phyloP scores from a whole-genome alignment of 2,797 vertebrate species.

The Sebastes minor region DNA sequence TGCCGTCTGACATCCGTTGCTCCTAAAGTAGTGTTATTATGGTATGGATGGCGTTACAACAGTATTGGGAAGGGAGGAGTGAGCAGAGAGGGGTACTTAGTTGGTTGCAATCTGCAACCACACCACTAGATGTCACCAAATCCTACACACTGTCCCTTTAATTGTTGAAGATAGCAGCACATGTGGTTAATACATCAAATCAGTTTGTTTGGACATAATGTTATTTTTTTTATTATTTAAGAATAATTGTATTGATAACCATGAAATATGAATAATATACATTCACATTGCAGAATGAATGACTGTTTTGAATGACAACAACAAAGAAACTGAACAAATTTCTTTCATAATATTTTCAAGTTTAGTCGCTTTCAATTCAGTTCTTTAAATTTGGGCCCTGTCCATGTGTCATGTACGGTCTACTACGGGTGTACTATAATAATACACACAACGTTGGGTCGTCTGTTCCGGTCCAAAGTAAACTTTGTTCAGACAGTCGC shows the following conservation, averaged over 20 bases:
- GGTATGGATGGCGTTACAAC: too few species aligned
- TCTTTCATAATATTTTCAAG: neutral
- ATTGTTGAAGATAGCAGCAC: too few species aligned
- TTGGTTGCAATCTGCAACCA: too few species aligned
- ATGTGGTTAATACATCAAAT: neutral
- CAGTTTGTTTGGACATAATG: neutral
- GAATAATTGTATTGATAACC: neutral
- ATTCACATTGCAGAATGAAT: neutral
- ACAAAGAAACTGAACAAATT: neutral
- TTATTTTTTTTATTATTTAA: neutral
- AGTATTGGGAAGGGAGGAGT: too few species aligned
- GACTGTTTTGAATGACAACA: neutral
- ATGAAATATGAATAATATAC: neutral
- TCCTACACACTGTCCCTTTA: too few species aligned
- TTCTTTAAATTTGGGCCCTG: neutral
- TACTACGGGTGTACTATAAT: neutral
- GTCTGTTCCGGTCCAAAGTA: slow-evolving; percentile 5
- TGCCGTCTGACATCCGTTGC: too few species aligned
- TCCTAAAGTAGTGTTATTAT: too few species aligned
- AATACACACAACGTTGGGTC: neutral
- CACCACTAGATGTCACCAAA: too few species aligned
- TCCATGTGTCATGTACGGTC: neutral
- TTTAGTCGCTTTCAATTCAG: neutral
- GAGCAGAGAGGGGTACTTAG: too few species aligned
- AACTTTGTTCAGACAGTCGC: slow-evolving; percentile 16